Base-by-base conservation (phyloP, 2,888 invertebrate species). In the Cantharis rufa region DNA sequence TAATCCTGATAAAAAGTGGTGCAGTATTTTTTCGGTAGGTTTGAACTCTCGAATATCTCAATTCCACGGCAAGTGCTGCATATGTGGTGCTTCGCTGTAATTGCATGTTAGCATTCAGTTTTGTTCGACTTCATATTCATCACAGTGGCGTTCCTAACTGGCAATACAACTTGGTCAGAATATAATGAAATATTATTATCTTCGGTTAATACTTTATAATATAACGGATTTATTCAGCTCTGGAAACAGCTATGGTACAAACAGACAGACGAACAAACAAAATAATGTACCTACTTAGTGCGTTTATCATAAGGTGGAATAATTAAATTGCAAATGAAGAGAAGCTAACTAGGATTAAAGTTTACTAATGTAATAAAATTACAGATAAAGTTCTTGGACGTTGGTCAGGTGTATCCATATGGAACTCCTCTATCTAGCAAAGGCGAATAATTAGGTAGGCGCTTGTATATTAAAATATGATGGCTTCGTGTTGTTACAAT, bases 1-100 rank as follows among this genome's bases (percentile, higher is more conserved):
- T 86, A 86, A 86, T 86, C 82, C 83, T 80, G 79, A 80, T 82
- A 84, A 85, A 66, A 86, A 85, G 81, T 83, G 81, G 85, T 81
- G 84, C 84, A 82, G 82, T 85, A 84, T 85, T 85, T 85, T 84
- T 85, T 83, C 82, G 80, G 82, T 72, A 62, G 82, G 83, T 83
- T 83, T 83, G 82, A 84, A 82, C 80, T 80, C 79, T 80, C 79
- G 82, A 85, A 86, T 86, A 84, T 86, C 85, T 86, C 86, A 85
- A 86, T 86, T 82, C 82, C 76, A 63, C 9, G 13, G 27, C 71
- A 73, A 76, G 70, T 80, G 81, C 80, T 82, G 82, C 81, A 80
- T 82, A 82, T 82, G 80, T 78, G 81, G 81, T 78, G 82, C 78
- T 80, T 82, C 76, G 83, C 48, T n/a, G 48, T 48, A n/a, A 24